These are phyloP conservation scores for Drosophila meridionalis DNA, from an alignment of 2,888 invertebrate genomes.

Conservation along the genomic window DNA sequence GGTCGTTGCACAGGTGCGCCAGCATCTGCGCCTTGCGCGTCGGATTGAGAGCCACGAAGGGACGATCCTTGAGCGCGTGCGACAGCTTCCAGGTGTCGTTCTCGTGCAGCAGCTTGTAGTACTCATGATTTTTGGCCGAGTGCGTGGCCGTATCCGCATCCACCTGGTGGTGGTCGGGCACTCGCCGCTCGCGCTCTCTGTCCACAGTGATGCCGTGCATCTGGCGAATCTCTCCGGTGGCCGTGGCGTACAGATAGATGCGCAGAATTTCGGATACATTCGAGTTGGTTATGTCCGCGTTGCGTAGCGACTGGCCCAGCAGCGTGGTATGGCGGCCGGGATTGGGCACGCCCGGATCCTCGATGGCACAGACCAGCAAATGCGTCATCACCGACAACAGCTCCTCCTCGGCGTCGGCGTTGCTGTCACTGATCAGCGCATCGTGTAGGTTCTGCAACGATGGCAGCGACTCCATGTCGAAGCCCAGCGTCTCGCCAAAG, in stretches of 20 bases:
- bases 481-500: slow-evolving; percentile 97
- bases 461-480: slow-evolving; percentile 95
- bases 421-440: slow-evolving; percentile 91
- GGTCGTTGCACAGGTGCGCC: slow-evolving; percentile 96
- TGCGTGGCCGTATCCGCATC: slow-evolving; percentile 89
- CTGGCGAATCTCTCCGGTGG: slow-evolving; percentile 93
- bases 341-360: slow-evolving; percentile 96
- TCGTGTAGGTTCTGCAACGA: slow-evolving; percentile 94
- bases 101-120: slow-evolving; percentile 91
- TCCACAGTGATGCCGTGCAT: slow-evolving; percentile 92
- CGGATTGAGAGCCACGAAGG: slow-evolving; percentile 93
- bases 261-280: slow-evolving; percentile 96
- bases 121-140: slow-evolving; percentile 91
- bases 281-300: slow-evolving; percentile 95
- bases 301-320: slow-evolving; percentile 94
- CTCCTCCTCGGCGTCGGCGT: slow-evolving; percentile 93
- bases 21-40: slow-evolving; percentile 95
- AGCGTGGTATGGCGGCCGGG: slow-evolving; percentile 95
- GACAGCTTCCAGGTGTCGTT: slow-evolving; percentile 93
- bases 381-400: slow-evolving; percentile 95
- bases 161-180: slow-evolving; percentile 93
- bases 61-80: slow-evolving; percentile 91
- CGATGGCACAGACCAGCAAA: slow-evolving; percentile 95
- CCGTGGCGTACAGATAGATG: slow-evolving; percentile 95
- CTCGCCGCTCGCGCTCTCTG: slow-evolving; percentile 91